A percentile compares a stretch with the other conserved stretches of the same genome.
Evolutionary conservation across 1,140 invertebrate species (phyloP).

Genomic region (Drosophila ogumai): DNA sequence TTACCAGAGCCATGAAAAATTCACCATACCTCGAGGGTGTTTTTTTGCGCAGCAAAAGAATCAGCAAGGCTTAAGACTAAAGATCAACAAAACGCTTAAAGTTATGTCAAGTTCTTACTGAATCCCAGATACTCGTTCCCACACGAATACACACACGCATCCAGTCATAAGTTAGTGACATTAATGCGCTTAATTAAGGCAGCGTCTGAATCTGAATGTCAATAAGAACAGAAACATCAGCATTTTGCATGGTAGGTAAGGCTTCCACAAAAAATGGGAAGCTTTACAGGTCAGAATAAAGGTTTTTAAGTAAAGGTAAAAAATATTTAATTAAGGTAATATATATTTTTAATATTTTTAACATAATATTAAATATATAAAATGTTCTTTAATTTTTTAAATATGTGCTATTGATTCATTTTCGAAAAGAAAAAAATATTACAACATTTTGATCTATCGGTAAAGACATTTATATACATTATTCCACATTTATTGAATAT

Average conservation of each 20-base stretch:
- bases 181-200: conserved; percentile 81
- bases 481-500: too few species aligned
- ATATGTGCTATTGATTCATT: too few species aligned
- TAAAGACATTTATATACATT: too few species aligned
- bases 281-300: background rate
- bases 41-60: conserved; percentile 21
- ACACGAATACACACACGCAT: background rate
- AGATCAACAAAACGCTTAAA: conserved; percentile 72
- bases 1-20: conserved; percentile 3
- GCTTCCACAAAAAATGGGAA: conserved; percentile 49
- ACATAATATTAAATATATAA: too few species aligned
- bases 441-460: too few species aligned
- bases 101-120: conserved; percentile 65
- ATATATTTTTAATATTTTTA: background rate
- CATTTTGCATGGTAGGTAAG: conserved; percentile 55
- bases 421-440: too few species aligned
- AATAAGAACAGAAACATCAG: conserved; percentile 52
- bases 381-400: too few species aligned
- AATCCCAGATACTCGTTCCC: conserved; percentile 29
- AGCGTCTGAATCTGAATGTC: conserved; percentile 65
- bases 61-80: conserved; percentile 67
- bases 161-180: conserved; percentile 71
- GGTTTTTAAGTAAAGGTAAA: too few species aligned
- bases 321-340: too few species aligned
- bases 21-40: background rate